Conservation (phyloP, 2,888 invertebrate species). For the Macrophya alboannulata region DNA sequence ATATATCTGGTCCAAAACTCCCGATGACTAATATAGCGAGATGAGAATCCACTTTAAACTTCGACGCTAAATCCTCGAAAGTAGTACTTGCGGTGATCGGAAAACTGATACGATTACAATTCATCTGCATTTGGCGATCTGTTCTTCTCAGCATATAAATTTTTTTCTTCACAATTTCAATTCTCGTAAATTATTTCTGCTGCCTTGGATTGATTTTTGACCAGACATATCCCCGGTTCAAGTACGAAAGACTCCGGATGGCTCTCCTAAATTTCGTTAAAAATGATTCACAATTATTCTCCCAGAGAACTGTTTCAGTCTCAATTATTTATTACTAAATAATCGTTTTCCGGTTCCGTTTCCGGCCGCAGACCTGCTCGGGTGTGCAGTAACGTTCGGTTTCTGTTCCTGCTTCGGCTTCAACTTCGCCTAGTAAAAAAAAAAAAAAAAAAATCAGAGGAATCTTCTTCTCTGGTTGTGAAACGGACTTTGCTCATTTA, state of each 20-base stretch:
- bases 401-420: neutral
- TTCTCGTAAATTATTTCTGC: neutral
- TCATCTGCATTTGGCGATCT: neutral
- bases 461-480: neutral
- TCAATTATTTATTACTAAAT: neutral
- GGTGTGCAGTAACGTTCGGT: neutral
- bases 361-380: neutral
- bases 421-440: neutral
- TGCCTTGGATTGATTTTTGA: neutral
- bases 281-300: conserved; percentile 10
- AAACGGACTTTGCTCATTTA: neutral
- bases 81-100: neutral
- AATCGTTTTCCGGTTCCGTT: conserved; percentile 22
- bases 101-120: neutral
- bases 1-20: conserved; percentile 3
- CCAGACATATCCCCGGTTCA: neutral
- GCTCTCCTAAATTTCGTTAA: neutral
- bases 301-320: neutral
- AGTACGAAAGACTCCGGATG: neutral
- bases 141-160: neutral
- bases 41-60: conserved; percentile 11
- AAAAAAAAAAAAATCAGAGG: neutral
- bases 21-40: neutral
- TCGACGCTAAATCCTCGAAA: neutral
- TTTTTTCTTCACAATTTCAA: neutral